A percentile compares a stretch with the other conserved stretches of the same genome.
Evolutionary conservation across 2,797 vertebrate genomes (phyloP).

Genomic region (Sebastes nivosus): DNA sequence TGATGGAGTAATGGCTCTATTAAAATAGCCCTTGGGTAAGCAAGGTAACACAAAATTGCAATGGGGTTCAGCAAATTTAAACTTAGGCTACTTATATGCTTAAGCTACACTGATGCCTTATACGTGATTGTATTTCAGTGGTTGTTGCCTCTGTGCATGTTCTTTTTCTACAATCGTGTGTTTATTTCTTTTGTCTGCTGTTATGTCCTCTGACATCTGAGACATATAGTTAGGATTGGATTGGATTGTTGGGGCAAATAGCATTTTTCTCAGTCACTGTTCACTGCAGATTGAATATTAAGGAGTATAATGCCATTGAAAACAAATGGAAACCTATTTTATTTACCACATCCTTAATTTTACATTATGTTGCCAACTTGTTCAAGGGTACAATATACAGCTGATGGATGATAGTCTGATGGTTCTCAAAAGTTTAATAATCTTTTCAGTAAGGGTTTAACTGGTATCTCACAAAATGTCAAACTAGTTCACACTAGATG

Average conservation of each 20-base stretch:
- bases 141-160: background rate
- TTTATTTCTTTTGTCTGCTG: background rate
- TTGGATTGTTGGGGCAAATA: background rate
- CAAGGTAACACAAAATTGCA: conserved; percentile 20
- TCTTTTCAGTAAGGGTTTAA: background rate
- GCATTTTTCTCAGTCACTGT: conserved; percentile 5
- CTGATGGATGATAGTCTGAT: background rate
- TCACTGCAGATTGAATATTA: conserved; percentile 16
- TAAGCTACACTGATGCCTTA: background rate
- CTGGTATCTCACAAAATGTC: background rate
- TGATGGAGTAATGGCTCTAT: conserved; percentile 47
- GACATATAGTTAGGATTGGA: background rate
- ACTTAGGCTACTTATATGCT: background rate
- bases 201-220: background rate
- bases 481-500: background rate
- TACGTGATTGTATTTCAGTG: background rate
- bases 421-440: background rate
- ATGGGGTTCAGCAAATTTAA: conserved; percentile 5
- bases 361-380: conserved; percentile 9
- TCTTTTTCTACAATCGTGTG: background rate
- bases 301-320: background rate
- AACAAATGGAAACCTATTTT: background rate
- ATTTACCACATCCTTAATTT: conserved; percentile 4
- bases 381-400: background rate
- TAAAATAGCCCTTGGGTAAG: conserved; percentile 31